These are phyloP conservation scores for Diglossa brunneiventris DNA, from an alignment of 2,113 vertebrate genomes.

Conservation along the genomic window DNA sequence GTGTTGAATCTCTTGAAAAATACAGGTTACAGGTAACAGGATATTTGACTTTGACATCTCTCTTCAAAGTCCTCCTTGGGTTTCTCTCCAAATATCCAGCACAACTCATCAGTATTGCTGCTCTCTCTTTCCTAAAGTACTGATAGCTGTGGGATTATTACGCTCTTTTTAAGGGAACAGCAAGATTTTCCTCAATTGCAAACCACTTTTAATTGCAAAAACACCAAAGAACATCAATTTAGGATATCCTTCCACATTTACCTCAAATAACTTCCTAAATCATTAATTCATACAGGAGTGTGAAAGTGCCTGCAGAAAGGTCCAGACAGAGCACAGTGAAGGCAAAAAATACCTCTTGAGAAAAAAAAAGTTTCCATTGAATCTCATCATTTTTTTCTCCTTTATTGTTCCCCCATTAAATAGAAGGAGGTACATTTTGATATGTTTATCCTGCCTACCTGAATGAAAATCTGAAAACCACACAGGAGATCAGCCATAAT, in stretches of 20 bases:
- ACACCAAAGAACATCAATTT: background rate
- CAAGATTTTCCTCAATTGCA: background rate
- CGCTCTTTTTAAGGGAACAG: background rate
- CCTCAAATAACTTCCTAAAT: background rate
- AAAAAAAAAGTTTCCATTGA: background rate
- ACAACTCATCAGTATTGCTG: background rate
- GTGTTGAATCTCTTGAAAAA: background rate
- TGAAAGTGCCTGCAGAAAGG: background rate
- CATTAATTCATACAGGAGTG: background rate
- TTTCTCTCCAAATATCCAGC: background rate
- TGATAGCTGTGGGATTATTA: background rate
- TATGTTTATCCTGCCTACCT: background rate
- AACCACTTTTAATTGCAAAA: background rate
- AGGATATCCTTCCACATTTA: background rate
- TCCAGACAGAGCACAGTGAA: background rate
- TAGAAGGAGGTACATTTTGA: background rate
- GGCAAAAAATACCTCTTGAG: background rate
- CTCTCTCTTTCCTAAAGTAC: background rate
- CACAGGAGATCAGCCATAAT: background rate
- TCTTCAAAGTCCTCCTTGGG: background rate
- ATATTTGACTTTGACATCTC: background rate
- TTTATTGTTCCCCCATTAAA: background rate
- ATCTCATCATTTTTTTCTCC: fast-evolving
- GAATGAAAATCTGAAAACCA: background rate
- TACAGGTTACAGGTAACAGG: background rate